Evolutionary conservation across 2,888 invertebrate genomes (phyloP), one percentile per base, ranked within the genome.

Genomic region (Aproaerema taeniolella): DNA sequence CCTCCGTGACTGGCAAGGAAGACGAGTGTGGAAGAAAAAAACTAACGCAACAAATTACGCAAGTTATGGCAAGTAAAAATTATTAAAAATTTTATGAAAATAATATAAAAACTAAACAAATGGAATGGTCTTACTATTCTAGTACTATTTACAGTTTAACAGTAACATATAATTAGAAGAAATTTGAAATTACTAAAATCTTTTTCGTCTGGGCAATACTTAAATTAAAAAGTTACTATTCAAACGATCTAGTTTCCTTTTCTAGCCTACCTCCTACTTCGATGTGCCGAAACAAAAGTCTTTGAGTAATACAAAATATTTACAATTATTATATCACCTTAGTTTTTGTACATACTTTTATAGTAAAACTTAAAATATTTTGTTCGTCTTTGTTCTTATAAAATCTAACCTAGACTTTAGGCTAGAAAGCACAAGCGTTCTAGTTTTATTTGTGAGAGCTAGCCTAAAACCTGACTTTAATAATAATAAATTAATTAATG

Each of bases 11-110:
- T 74, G 59, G 47, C 65, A 57, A 77, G 82, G 82, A 85, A 83
- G 83, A 83, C 83, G 33, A 17, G 31, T 26, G 12, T 40, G 39
- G 39, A 43, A 56, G 61, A 55, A 68, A 43, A 56, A 60, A 55
- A 68, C 61, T 60, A 67, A 65, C 64, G 66, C 69, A 76, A 76
- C 72, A 68, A 67, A 67, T 68, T 76, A 74, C 68, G 63, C 62
- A 66, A 72, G 65, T 37, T 83, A 85, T 83, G 83, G 85, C 83
- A 83, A 85, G 82, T 79, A 69, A 70, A n/a, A n/a, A 72, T 68
- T 67, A 72, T 75, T 68, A 75, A 75, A 79, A n/a, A 77, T 71
- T 80, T 75, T 67, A 70, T 12, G 17, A 75, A 72, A 75, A 79
- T 75, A 79, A 78, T 74, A 72, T 78, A 72, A n/a, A n/a, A 72